Percentiles rank a stretch among this genome's conserved stretches.
Conservation (phyloP, 2,113 vertebrate species). For the Oplegnathus fasciatus region DNA sequence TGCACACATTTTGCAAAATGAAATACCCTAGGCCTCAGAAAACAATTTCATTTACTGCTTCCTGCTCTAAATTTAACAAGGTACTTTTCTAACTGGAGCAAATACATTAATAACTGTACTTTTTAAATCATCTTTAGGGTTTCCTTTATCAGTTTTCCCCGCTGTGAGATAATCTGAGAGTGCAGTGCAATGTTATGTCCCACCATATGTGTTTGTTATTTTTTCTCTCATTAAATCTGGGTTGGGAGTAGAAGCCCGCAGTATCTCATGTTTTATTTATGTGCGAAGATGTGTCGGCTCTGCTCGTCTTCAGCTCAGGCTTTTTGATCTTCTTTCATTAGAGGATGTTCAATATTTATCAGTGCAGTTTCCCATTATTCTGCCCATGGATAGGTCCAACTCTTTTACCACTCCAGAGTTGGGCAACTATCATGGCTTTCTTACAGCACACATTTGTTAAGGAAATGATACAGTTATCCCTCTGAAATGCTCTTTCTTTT, state of each 20-base stretch:
- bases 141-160: constrained; percentile 36
- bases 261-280: constrained; percentile 83
- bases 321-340: constrained; percentile 86
- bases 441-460: constrained; percentile 59
- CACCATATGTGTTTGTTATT: constrained; percentile 79
- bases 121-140: constrained; percentile 51
- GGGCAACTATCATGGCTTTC: constrained; percentile 41
- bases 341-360: constrained; percentile 85
- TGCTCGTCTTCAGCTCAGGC: constrained; percentile 73
- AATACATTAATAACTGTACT: constrained; percentile 50
- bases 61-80: constrained; percentile 12
- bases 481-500: constrained; percentile 29
- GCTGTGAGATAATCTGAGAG: constrained; percentile 64
- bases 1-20: constrained; percentile 29
- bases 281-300: constrained; percentile 71
- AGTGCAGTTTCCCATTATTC: constrained; percentile 76
- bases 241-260: constrained; percentile 74
- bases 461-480: constrained; percentile 52
- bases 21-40: constrained; percentile 34
- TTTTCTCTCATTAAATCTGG: constrained; percentile 79
- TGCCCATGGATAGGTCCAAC: constrained; percentile 64
- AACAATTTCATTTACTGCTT: constrained; percentile 39
- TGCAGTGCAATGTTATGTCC: constrained; percentile 50
- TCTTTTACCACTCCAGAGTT: constrained; percentile 56
- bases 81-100: constrained; percentile 21